Evolutionary conservation across 2,888 invertebrate genomes (phyloP).

Genomic region (Aphidoletes aphidimyza): DNA sequence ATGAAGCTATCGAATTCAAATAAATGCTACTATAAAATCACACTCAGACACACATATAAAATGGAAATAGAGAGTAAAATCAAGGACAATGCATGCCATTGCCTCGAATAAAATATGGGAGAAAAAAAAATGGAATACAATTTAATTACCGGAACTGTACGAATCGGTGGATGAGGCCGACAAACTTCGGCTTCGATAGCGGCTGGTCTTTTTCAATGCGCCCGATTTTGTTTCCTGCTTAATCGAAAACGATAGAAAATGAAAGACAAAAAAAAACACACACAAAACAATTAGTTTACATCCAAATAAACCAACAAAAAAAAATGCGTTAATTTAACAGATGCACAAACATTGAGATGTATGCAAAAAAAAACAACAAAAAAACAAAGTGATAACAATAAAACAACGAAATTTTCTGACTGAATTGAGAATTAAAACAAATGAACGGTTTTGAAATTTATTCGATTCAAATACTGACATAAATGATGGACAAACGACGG

Average conservation of each 20-base stretch:
- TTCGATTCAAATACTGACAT: not conserved
- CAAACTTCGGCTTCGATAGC: slow-evolving; percentile 88
- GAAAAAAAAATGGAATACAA: too few relatives aligned
- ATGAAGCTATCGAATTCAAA: slow-evolving; percentile 66
- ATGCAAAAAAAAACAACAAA: not conserved
- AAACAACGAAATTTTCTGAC: too few relatives aligned
- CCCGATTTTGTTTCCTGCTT: slow-evolving; percentile 69
- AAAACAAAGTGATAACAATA: not conserved
- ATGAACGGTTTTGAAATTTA: not conserved
- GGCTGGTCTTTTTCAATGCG: slow-evolving; percentile 85
- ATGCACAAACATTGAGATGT: not conserved
- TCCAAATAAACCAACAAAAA: not conserved
- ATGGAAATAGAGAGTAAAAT: too few relatives aligned
- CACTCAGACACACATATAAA: not conserved
- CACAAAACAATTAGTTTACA: not conserved
- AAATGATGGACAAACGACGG: not conserved
- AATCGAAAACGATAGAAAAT: not conserved
- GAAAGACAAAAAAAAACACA: not conserved
- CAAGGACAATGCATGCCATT: too few relatives aligned
- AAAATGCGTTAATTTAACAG: not conserved
- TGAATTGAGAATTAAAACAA: not conserved
- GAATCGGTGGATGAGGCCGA: slow-evolving; percentile 96
- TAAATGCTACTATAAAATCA: not conserved
- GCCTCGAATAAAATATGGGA: too few relatives aligned
- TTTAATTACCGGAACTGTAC: slow-evolving; percentile 83